These are phyloP conservation scores for Apamea epomidion DNA, from an alignment of 2,888 invertebrate species.

Conservation along the genomic window DNA sequence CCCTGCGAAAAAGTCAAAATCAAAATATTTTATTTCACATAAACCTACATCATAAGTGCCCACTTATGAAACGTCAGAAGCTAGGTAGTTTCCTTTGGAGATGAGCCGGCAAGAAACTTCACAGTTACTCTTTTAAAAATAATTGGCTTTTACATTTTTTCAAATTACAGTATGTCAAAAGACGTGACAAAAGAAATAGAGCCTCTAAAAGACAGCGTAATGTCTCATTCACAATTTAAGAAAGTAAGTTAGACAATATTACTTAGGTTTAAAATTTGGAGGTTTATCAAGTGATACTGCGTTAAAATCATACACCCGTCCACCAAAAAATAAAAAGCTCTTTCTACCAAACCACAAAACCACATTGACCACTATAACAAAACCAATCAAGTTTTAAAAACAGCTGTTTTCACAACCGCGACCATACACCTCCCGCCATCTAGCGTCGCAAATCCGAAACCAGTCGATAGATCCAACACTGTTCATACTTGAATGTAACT, in stretches of 20 bases:
- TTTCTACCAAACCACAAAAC: background rate
- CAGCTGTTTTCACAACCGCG: background rate
- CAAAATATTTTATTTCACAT: too few relatives aligned
- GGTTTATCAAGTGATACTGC: background rate
- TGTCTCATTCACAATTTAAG: background rate
- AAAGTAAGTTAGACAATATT: background rate
- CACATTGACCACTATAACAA: background rate
- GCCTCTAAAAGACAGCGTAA: background rate
- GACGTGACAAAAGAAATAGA: background rate
- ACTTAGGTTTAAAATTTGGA: background rate
- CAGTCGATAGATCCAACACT: conserved; percentile 33
- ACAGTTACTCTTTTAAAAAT: too few relatives aligned
- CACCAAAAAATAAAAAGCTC: background rate
- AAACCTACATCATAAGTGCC: too few relatives aligned
- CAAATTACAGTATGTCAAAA: background rate
- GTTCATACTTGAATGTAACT: conserved; percentile 42
- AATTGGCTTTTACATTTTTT: too few relatives aligned
- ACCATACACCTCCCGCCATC: conserved; percentile 44
- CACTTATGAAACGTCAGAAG: too few relatives aligned
- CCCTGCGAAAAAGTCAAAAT: too few relatives aligned
- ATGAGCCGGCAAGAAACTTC: too few relatives aligned
- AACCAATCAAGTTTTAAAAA: background rate
- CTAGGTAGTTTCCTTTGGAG: too few relatives aligned
- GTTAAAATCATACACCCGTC: background rate
- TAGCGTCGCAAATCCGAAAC: conserved; percentile 33